Evolutionary conservation across 1,140 invertebrate species (phyloP).

Genomic region (Zaprionus capensis): DNA sequence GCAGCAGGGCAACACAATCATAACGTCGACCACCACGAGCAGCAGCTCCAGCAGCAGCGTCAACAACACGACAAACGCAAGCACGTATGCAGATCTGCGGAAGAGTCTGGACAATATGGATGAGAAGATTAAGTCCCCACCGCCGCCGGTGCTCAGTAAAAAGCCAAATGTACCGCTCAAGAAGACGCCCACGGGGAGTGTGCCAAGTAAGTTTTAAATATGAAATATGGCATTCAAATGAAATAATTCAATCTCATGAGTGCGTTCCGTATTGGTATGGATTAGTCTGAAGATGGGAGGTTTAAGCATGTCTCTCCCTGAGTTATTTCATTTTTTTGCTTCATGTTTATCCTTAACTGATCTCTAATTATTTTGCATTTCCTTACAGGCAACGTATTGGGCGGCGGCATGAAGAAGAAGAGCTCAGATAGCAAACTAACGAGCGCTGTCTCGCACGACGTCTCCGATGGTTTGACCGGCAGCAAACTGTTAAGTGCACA

Average conservation of each 20-base stretch:
- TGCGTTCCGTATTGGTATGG: too few relatives aligned
- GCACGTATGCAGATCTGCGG: conserved; percentile 60
- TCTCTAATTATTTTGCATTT: not conserved
- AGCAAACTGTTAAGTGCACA: conserved; percentile 65
- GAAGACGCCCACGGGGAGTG: conserved; percentile 86
- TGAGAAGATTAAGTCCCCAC: conserved; percentile 79
- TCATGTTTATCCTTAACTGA: not conserved
- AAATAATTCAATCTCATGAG: conserved; percentile 12
- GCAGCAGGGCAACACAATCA: conserved; percentile 41
- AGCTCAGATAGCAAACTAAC: conserved; percentile 79
- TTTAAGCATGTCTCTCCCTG: not conserved
- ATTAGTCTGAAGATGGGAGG: too few relatives aligned
- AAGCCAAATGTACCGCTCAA: conserved; percentile 87
- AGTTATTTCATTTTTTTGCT: conserved; percentile 13
- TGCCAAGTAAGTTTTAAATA: conserved; percentile 70
- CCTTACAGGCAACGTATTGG: conserved; percentile 85
- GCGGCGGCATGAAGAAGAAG: conserved; percentile 86
- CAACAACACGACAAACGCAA: conserved; percentile 27
- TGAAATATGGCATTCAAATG: conserved; percentile 11
- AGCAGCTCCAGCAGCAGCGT: conserved; percentile 40
- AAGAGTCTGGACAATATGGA: conserved; percentile 82
- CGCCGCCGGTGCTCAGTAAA: conserved; percentile 84
- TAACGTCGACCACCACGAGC: conserved; percentile 41
- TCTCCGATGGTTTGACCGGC: conserved; percentile 69
- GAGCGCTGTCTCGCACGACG: conserved; percentile 75